Conservation (phyloP, 1,140 invertebrate species). For the Palaemon carinicauda region DNA sequence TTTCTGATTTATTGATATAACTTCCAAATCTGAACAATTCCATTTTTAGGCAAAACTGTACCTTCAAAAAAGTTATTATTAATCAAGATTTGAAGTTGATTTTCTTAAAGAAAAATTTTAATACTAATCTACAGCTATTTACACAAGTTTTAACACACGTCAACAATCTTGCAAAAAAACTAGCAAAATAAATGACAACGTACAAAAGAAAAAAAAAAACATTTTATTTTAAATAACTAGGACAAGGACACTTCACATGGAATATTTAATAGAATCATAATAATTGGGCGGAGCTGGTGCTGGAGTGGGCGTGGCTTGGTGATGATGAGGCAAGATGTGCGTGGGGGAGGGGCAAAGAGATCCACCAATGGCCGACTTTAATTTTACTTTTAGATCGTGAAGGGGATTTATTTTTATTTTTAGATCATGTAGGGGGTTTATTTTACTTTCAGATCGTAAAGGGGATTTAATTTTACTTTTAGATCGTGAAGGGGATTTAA, state of each 20-base stretch:
- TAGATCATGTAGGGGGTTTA: no score
- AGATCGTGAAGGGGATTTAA: no score
- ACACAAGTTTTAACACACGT: constrained; percentile 1
- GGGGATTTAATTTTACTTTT: no score
- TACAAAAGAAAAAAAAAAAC: background rate
- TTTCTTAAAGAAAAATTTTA: no score
- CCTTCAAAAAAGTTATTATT: no score
- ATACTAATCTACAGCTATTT: background rate
- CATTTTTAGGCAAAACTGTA: no score
- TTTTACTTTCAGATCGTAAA: no score
- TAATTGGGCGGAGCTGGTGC: constrained; percentile 51
- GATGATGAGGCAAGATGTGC: constrained; percentile 46
- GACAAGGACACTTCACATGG: constrained; percentile 28
- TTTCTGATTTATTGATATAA: no score
- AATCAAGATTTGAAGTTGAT: no score
- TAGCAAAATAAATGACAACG: background rate
- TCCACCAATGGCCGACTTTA: constrained; percentile 27
- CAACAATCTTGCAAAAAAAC: constrained; percentile 1
- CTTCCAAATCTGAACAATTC: no score
- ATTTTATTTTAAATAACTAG: background rate
- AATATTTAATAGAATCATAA: constrained; percentile 51
- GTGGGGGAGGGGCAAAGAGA: constrained; percentile 42
- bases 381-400: no score
- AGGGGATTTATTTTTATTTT: no score
- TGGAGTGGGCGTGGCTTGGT: constrained; percentile 31